phyloP scores from a whole-genome alignment of 2,888 invertebrate species.

The Heliconius aoede region DNA sequence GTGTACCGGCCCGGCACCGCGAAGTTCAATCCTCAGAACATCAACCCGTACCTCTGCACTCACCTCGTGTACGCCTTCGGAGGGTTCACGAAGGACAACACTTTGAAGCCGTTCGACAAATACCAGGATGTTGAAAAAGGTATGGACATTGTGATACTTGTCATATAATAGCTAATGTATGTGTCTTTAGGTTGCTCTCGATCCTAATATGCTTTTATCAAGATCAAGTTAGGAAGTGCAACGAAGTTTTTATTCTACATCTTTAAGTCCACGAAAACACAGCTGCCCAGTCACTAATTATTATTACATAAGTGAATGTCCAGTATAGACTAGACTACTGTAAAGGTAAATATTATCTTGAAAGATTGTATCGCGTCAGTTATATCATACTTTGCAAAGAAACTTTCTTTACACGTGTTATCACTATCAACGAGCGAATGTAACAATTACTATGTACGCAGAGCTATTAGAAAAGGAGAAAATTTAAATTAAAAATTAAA shows the following conservation, averaged over 20 bases:
- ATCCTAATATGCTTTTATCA: too few relatives aligned
- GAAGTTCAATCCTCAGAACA: slow-evolving; percentile 95
- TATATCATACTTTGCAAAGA: slow-evolving; percentile 2
- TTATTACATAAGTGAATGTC: neutral
- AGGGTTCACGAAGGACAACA: slow-evolving; percentile 95
- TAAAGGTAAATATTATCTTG: neutral
- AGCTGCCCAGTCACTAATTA: neutral
- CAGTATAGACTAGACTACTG: neutral
- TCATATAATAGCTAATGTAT: too few relatives aligned
- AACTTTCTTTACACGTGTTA: slow-evolving; percentile 12
- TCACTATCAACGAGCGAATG: neutral
- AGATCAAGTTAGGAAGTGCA: too few relatives aligned
- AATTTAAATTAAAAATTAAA: neutral
- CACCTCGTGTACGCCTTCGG: slow-evolving; percentile 97
- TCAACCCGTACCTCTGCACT: slow-evolving; percentile 96
- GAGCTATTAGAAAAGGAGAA: neutral
- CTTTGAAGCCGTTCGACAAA: slow-evolving; percentile 95
- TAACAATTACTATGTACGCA: neutral
- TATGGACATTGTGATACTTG: slow-evolving; percentile 61
- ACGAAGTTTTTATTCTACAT: too few relatives aligned
- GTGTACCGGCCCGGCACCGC: slow-evolving; percentile 95
- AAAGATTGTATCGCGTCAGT: slow-evolving; percentile 7
- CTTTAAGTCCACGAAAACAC: neutral
- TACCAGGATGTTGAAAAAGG: slow-evolving; percentile 98
- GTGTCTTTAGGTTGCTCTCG: too few relatives aligned